A percentile compares a stretch with the other conserved stretches of the same genome.
phyloP scores from a whole-genome alignment of 1,140 invertebrate genomes.

The Bombus terrestris region DNA sequence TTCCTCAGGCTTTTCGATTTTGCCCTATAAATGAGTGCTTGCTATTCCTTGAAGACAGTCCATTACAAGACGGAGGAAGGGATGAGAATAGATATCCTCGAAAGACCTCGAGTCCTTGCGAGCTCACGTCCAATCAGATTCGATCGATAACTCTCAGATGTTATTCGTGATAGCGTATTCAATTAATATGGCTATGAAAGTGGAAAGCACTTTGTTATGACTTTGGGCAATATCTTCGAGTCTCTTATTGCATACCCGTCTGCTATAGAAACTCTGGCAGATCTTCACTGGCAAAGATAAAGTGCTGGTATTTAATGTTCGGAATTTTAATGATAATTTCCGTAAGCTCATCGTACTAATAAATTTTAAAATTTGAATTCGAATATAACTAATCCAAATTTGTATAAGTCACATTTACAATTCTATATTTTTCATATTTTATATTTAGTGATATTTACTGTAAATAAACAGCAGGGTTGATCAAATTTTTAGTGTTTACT shows the following conservation, averaged over 20 bases:
- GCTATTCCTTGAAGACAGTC: slow-evolving; percentile 12
- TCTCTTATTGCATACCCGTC: not conserved
- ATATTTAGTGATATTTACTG: not conserved
- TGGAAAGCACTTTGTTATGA: slow-evolving; percentile 7
- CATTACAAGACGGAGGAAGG: not conserved
- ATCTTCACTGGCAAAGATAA: not conserved
- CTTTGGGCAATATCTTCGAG: not conserved
- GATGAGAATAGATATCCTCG: not conserved
- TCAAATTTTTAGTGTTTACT: too few relatives aligned
- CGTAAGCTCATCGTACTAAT: not conserved
- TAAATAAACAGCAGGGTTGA: not conserved
- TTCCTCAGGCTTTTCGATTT: not conserved
- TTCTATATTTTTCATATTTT: not conserved
- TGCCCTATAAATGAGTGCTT: slow-evolving; percentile 24
- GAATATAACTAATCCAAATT: not conserved
- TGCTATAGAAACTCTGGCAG: not conserved
- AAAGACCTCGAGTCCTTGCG: not conserved
- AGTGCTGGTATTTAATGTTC: not conserved
- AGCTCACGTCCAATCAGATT: slow-evolving; percentile 30
- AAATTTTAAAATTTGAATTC: not conserved
- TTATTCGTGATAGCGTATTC: not conserved
- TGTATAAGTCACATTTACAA: not conserved
- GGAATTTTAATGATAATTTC: not conserved
- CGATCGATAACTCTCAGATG: slow-evolving; percentile 29
- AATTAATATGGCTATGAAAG: slow-evolving; percentile 29